Base-by-base conservation (phyloP, 2,797 vertebrate species). In the Syngnathus rostellatus region DNA sequence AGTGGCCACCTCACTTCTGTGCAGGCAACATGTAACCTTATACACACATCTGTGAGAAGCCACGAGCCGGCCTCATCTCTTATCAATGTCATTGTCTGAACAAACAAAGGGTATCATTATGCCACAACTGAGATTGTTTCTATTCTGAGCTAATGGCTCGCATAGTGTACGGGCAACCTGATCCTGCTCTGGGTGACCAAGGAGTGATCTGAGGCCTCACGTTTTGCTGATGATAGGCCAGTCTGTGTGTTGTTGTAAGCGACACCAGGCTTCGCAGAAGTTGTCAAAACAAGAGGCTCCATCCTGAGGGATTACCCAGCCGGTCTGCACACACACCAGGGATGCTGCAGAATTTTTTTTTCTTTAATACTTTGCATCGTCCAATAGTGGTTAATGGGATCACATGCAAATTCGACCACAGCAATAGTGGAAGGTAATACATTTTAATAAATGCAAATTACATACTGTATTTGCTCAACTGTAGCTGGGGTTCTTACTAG, bases 271-370 rank as follows among this genome's bases (percentile, higher is more conserved):
- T 89, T 88, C 86, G 79, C 77, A 77, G 73, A 84, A 88, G 81
- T 85, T 91, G 87, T 90, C 89, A 89, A 90, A 91, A 90, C 88
- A 91, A 86, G 78, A 83, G 84, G 82, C 77, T 75, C 76, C 73
- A 66, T 78, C 80, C 86, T 81, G 79, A 80, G 76, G 80, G 81
- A 88, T 86, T 85, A 86, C 75, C 72, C 74, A 16, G 76, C 72
- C 73, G 40, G 71, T 63, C 74, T 76, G 77, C 71, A 72, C 80
- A 81, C 80, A 75, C 68, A 67, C 71, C 76, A 65, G 80, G 72
- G 78, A 76, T 71, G 64, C 55, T 31, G 51, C 25, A 65, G 65
- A 53, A 8, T 8, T 31, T 2, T 31, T 5, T 25, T 63, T 63
- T 62, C 46, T 21, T 2, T 48, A 62, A 21, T 38, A 59, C 65